Conservation (phyloP, 2,797 vertebrate genomes). For the Psittacula derbiana region DNA sequence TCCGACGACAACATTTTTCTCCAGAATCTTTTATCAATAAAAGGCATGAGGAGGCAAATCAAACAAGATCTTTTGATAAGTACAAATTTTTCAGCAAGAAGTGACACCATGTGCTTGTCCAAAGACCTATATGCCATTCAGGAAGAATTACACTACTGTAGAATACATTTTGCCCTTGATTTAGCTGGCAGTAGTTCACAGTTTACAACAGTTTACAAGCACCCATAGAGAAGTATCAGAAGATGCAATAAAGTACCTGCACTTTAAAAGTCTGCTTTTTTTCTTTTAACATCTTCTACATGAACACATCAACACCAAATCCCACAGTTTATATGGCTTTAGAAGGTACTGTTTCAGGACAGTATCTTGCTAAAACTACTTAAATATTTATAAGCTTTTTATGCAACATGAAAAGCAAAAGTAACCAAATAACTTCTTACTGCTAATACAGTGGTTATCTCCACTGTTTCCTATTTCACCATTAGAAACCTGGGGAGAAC, state of each 20-base stretch:
- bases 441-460: neutral
- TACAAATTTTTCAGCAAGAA: neutral
- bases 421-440: neutral
- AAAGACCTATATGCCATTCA: neutral
- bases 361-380: neutral
- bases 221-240: neutral
- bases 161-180: neutral
- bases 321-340: neutral
- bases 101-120: neutral
- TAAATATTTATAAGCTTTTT: conserved; percentile 22
- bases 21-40: neutral
- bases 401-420: conserved; percentile 10
- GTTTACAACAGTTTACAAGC: neutral
- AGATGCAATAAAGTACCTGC: neutral
- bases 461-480: neutral
- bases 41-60: neutral
- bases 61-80: neutral
- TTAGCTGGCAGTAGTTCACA: neutral
- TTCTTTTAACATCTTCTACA: neutral
- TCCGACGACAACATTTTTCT: neutral
- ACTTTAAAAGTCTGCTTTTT: neutral
- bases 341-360: neutral
- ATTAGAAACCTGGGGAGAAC: neutral
- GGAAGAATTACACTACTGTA: accelerated
- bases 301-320: neutral